Base-by-base conservation (phyloP, 2,888 invertebrate species). In the Ormyrus thymus region DNA sequence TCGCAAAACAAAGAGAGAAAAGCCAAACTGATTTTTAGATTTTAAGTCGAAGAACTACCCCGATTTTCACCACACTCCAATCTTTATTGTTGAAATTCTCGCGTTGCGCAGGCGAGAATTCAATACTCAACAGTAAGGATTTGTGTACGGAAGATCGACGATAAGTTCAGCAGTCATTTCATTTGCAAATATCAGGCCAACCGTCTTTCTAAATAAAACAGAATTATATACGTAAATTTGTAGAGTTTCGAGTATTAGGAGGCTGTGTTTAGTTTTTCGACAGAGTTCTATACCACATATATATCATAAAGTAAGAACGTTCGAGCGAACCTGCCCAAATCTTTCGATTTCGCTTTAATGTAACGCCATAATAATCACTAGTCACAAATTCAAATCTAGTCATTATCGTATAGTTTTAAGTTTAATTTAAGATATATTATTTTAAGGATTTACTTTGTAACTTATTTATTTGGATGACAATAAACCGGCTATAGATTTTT, bases 251-350 rank as follows among this genome's bases (percentile, higher is more conserved):
- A 82, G 78, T 82, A 86, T 85, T 86, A 79, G 45, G 45, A 55
- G 85, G 85, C 86, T 86, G 86, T 86, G 86, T 80, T 83, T 82
- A 82, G 80, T 65, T 59, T 58, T 56, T 61, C 46, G 10, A n/a
- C 58, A 56, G 43, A 51, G 7, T 58, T 45, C 9, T 48, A 58
- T 46, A 7, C 45, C 9, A 29, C 4, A 45, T 64, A 45, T 74
- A 74, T 62, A 62, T 45, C 71, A 64, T 55, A 55, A 15, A 53
- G 13, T 66, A 56, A 59, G 51, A n/a, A 58, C 29, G 11, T 70
- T 78, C 70, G 74, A 78, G 71, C 70, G 66, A 64, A 75, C 66
- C 51, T 59, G 61, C 43, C 75, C 15, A 65, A 53, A 59, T 51
- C 1, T 46, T 59, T 11, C 11, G n/a, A 55, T 3, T 73, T 13